Conservation (phyloP, 2,888 invertebrate genomes). For the Ormyrus nitidulus region DNA sequence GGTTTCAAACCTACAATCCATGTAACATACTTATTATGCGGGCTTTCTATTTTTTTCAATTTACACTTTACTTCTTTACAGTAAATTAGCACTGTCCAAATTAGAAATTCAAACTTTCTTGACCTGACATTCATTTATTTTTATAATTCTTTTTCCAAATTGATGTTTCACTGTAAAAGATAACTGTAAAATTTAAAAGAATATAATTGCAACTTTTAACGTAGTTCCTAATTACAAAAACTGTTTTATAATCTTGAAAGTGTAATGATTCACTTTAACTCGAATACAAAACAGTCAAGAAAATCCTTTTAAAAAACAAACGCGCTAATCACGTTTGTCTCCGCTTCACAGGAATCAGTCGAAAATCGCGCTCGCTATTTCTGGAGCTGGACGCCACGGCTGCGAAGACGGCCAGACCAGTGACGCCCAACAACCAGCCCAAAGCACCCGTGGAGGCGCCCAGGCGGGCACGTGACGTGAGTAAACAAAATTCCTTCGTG, state of each 20-base stretch:
- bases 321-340: slow-evolving; percentile 1
- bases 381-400: slow-evolving; percentile 89
- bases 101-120: too few relatives aligned
- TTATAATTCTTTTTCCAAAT: too few relatives aligned
- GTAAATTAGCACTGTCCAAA: too few relatives aligned
- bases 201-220: too few relatives aligned
- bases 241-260: too few relatives aligned
- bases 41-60: slow-evolving; percentile 26
- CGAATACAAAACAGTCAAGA: too few relatives aligned
- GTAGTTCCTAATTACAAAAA: too few relatives aligned
- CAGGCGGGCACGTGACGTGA: slow-evolving; percentile 77
- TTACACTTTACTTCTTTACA: not conserved
- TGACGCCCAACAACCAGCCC: slow-evolving; percentile 79
- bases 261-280: too few relatives aligned
- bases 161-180: too few relatives aligned
- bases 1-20: slow-evolving; percentile 13
- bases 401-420: slow-evolving; percentile 79
- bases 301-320: not conserved
- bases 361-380: slow-evolving; percentile 91
- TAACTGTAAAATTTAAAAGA: too few relatives aligned
- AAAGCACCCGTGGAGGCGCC: slow-evolving; percentile 77
- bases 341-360: slow-evolving; percentile 84
- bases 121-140: too few relatives aligned
- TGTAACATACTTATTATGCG: slow-evolving; percentile 22
- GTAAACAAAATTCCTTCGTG: slow-evolving; percentile 59